These are phyloP conservation scores for Rhineura floridana DNA, from an alignment of 2,113 vertebrate species.

Conservation along the genomic window DNA sequence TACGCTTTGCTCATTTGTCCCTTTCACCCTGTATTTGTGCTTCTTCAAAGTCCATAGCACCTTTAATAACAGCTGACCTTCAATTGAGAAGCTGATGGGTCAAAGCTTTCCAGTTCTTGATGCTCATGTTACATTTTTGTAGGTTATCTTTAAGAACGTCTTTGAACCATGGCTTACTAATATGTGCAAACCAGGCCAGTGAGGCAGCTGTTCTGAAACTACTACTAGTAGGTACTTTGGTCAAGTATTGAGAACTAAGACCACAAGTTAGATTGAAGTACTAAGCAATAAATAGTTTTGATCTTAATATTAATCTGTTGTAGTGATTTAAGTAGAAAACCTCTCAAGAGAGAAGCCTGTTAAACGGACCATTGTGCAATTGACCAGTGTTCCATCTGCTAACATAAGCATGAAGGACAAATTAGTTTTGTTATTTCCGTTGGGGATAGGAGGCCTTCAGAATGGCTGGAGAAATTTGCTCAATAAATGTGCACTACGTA, in stretches of 20 bases:
- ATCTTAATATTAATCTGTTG: background rate
- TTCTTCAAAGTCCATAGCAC: no score
- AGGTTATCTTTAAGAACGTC: no score
- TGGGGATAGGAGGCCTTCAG: background rate
- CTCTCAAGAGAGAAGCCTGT: background rate
- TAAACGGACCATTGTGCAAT: background rate
- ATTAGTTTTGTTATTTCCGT: background rate
- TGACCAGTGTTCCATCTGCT: no score
- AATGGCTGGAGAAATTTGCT: background rate
- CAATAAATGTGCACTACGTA: background rate
- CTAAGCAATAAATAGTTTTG: background rate
- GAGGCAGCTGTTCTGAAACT: constrained; percentile 9
- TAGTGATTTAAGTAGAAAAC: background rate
- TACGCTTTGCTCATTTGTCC: no score
- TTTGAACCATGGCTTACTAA: no score
- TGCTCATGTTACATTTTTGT: no score
- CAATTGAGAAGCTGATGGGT: no score
- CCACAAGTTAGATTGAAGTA: background rate
- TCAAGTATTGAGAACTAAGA: background rate
- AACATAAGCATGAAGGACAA: background rate
- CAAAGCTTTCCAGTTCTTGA: no score
- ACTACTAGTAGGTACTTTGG: background rate
- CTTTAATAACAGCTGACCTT: no score
- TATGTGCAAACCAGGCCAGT: background rate
- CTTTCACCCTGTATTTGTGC: no score